phyloP scores from a whole-genome alignment of 1,140 invertebrate genomes.

The Zelostemma sp. region DNA sequence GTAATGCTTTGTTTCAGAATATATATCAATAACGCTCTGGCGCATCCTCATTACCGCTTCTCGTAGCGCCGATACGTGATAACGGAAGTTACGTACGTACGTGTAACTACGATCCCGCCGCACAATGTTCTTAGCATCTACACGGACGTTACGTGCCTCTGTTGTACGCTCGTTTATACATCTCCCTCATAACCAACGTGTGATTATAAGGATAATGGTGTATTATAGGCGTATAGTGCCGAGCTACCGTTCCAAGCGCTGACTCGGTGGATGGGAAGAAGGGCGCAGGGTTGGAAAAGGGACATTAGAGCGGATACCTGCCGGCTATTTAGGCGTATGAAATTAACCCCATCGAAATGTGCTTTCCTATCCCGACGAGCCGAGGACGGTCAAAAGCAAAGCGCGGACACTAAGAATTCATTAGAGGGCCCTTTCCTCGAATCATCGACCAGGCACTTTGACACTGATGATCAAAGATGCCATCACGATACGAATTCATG shows the following conservation, averaged over 20 bases:
- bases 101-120: not conserved
- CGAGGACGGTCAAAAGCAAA: slow-evolving; percentile 36
- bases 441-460: slow-evolving; percentile 1
- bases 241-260: slow-evolving; percentile 39
- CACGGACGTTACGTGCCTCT: not conserved
- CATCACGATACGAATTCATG: not conserved
- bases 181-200: slow-evolving; percentile 21
- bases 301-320: slow-evolving; percentile 58
- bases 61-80: slow-evolving; percentile 28
- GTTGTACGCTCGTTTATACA: slow-evolving; percentile 26
- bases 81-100: slow-evolving; percentile 40
- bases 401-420: slow-evolving; percentile 32
- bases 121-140: not conserved
- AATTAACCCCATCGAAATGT: slow-evolving; percentile 56
- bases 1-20: slow-evolving; percentile 46
- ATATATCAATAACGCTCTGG: slow-evolving; percentile 50
- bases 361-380: slow-evolving; percentile 29
- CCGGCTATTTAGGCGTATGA: slow-evolving; percentile 62
- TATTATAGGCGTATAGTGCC: slow-evolving; percentile 41
- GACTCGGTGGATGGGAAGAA: slow-evolving; percentile 42
- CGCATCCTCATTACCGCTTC: slow-evolving; percentile 48
- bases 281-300: slow-evolving; percentile 38
- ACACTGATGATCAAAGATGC: slow-evolving; percentile 16
- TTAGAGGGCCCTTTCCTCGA: slow-evolving; percentile 3
- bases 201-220: slow-evolving; percentile 45